A percentile compares a stretch with the other conserved stretches of the same genome.
Evolutionary conservation across 2,797 vertebrate species (phyloP).

Genomic region (Micromesistius poutassou): DNA sequence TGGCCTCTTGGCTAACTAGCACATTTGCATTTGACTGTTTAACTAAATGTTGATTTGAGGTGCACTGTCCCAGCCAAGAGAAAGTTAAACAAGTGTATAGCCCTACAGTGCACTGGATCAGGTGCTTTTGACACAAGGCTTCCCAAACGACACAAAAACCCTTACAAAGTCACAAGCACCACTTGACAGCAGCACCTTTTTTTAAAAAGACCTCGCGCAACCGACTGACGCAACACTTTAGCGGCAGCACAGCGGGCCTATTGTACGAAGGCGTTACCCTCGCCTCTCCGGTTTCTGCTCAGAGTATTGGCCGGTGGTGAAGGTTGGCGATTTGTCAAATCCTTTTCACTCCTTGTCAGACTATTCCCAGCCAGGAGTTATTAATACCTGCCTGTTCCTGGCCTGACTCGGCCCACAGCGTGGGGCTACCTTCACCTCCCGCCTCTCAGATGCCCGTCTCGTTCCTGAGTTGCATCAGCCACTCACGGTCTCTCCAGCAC

Average conservation of each 20-base stretch:
- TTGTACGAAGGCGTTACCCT: not conserved
- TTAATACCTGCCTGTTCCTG: not conserved
- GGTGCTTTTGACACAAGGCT: not conserved
- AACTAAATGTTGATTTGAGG: too few species aligned
- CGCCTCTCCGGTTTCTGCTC: not conserved
- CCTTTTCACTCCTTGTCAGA: slow-evolving; percentile 3
- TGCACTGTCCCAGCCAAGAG: too few species aligned
- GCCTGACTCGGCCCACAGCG: not conserved
- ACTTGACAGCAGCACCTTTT: not conserved
- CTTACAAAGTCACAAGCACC: not conserved
- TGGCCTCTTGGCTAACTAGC: too few species aligned
- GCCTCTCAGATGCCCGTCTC: slow-evolving; percentile 3
- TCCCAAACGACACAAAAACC: not conserved
- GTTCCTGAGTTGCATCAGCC: slow-evolving; percentile 39
- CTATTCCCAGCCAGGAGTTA: not conserved
- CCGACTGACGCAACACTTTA: not conserved
- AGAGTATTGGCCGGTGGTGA: not conserved
- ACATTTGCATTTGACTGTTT: too few species aligned
- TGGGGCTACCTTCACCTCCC: not conserved
- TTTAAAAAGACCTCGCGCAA: not conserved
- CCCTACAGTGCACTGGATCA: not conserved
- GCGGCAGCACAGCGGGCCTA: not conserved
- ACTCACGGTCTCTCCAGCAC: not conserved
- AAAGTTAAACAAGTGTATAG: too few species aligned
- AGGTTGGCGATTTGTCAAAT: not conserved